Evolutionary conservation across 1,140 invertebrate genomes (phyloP), one percentile per base, ranked within the genome.

Genomic region (Apis dorsata): DNA sequence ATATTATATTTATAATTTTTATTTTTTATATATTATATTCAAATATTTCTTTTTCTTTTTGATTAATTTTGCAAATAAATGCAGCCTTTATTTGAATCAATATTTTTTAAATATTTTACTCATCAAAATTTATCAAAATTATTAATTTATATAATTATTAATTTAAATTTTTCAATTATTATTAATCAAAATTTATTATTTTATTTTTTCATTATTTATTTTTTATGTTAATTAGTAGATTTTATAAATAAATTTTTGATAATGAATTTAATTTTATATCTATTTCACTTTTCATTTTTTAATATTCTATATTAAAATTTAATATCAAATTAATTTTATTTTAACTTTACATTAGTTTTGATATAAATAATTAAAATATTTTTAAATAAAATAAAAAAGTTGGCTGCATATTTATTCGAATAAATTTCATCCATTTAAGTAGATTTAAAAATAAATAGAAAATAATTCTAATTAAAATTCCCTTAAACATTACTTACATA

Each of bases 401-500:
- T 55, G 21, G 65, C 51, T 74, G 49, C 28, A 73, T 17, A 12
- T 68, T 81, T 76, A 81, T 81, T 76, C 63, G 19, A 69, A 76
- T 44, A 81, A 68, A 68, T 76, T 75, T 76, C 57, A 76, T 76
- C 19, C 63, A 76, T 68, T 8, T 44, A 59, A 53, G 68, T 68
- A 60, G 28, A 59, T 55, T 68, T 69, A 60, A 11, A 76, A 76
- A 75, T 68, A 81, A 81, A 81, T 66, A 68, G 9, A 76, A 68
- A 75, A 21, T 75, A 59, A 76, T 24, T n/a, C 8, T 5, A 44
- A 59, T 28, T 44, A 53, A 72, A 28, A 24, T 81, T 75, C n/a
- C 28, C 57, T 81, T 10, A 51, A 76, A 15, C 28, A 59, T 76
- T 68, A 82, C 28, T 10, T 70, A 69, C 69, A 69, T 77, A 77